Percentiles rank a stretch among this genome's conserved stretches.
Evolutionary conservation across 2,888 invertebrate genomes (phyloP).

Genomic region (Endomychus coccineus): DNA sequence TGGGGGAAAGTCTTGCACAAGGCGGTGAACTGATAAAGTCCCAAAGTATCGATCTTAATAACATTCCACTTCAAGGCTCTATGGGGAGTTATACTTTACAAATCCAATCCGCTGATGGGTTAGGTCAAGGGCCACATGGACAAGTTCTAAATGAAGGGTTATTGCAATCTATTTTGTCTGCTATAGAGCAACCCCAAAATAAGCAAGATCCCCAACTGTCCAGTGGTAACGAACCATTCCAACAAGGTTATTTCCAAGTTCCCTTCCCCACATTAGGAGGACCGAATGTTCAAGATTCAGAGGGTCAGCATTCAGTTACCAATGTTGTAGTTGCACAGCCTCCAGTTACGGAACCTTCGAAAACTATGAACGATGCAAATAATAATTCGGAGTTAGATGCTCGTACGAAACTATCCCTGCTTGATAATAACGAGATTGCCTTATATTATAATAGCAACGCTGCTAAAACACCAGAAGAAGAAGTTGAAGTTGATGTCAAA

Average conservation of each 20-base stretch:
- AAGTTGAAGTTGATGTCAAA: conserved; percentile 13
- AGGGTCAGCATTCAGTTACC: conserved; percentile 44
- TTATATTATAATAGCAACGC: conserved; percentile 47
- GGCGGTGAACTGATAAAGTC: conserved; percentile 39
- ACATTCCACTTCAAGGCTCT: conserved; percentile 51
- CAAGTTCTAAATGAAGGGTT: conserved; percentile 72
- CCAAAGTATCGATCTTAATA: conserved; percentile 41
- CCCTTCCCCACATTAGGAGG: not conserved
- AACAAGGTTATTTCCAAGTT: not conserved
- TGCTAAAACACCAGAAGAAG: conserved; percentile 17
- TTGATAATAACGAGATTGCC: conserved; percentile 54
- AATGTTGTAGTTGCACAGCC: conserved; percentile 44
- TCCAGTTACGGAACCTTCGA: conserved; percentile 27
- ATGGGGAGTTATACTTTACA: conserved; percentile 66
- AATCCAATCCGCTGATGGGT: conserved; percentile 64
- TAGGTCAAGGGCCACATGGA: too few species aligned
- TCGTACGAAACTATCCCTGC: too few species aligned
- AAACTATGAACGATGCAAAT: conserved; percentile 7
- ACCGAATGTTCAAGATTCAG: conserved; percentile 37
- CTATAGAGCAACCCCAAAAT: conserved; percentile 73
- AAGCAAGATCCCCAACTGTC: conserved; percentile 32
- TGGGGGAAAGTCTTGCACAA: conserved; percentile 37
- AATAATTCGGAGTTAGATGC: conserved; percentile 2
- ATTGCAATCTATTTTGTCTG: conserved; percentile 71
- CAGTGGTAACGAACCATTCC: not conserved